Conservation (phyloP, 2,888 invertebrate genomes). For the Trisateles emortualis region DNA sequence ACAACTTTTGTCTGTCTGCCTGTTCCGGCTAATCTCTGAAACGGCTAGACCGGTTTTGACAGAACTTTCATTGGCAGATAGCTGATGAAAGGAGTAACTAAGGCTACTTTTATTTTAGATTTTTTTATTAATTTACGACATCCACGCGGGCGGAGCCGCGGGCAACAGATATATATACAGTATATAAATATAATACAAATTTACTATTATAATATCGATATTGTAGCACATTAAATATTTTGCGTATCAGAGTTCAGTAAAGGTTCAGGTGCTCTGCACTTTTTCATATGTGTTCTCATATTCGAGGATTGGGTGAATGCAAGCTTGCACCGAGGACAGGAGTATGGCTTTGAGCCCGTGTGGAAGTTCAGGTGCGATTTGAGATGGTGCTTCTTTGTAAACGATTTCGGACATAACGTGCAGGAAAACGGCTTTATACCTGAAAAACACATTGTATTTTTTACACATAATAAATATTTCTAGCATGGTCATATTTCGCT, state of each 20-base stretch:
- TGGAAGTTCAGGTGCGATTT: slow-evolving; percentile 95
- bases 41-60: no score
- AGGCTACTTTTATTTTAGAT: no score
- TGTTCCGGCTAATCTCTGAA: no score
- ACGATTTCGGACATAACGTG: slow-evolving; percentile 90
- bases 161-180: no score
- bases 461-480: no score
- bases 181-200: neutral
- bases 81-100: no score
- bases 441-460: no score
- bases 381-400: slow-evolving; percentile 94
- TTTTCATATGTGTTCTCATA: slow-evolving; percentile 95
- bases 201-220: neutral
- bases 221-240: slow-evolving; percentile 1
- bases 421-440: slow-evolving; percentile 92
- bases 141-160: no score
- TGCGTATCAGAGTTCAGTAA: slow-evolving; percentile 8
- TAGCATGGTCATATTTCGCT: no score
- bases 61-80: no score
- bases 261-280: slow-evolving; percentile 83
- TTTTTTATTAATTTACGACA: no score
- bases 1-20: no score
- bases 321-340: slow-evolving; percentile 88
- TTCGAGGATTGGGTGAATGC: slow-evolving; percentile 95
- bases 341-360: slow-evolving; percentile 93